Conservation (phyloP, 2,888 invertebrate genomes). For the Dyspetes luteomarginatus region DNA sequence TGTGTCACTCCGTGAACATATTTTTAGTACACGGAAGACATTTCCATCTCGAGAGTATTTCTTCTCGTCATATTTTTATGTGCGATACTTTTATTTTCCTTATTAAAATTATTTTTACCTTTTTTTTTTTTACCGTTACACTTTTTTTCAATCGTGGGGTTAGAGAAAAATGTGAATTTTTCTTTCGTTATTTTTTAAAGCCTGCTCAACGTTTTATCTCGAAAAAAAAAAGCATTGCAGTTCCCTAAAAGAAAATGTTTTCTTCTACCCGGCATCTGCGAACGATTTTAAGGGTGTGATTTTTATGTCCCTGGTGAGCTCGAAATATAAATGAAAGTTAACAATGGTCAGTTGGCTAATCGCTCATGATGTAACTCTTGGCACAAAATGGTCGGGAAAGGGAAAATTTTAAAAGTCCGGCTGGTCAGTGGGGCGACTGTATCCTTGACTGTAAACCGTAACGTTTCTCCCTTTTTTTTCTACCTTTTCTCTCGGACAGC, state of each 20-base stretch:
- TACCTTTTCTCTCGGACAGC: slow-evolving; percentile 22
- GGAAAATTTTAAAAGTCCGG: slow-evolving; percentile 4
- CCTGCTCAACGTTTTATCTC: background rate
- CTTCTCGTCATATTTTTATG: background rate
- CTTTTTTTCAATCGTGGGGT: no score
- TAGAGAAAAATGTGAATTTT: no score
- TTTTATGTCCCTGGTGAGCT: slow-evolving; percentile 33
- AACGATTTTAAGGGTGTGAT: slow-evolving; percentile 46
- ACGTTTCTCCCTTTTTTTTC: slow-evolving; percentile 39
- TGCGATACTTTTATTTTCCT: background rate
- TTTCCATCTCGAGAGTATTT: slow-evolving; percentile 7
- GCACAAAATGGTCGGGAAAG: slow-evolving; percentile 12
- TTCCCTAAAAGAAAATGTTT: background rate
- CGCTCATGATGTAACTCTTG: slow-evolving; percentile 53
- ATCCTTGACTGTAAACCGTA: slow-evolving; percentile 50
- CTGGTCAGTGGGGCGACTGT: slow-evolving; percentile 49
- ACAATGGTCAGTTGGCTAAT: slow-evolving; percentile 61
- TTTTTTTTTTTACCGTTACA: no score
- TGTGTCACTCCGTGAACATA: no score
- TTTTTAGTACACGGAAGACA: background rate
- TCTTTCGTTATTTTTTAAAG: background rate
- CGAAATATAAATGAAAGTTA: slow-evolving; percentile 6
- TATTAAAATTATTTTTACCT: background rate
- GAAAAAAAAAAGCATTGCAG: background rate
- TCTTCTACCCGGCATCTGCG: slow-evolving; percentile 37